phyloP scores from a whole-genome alignment of 92 coral and sea anemone species.

The Parazoanthus atlanticus region DNA sequence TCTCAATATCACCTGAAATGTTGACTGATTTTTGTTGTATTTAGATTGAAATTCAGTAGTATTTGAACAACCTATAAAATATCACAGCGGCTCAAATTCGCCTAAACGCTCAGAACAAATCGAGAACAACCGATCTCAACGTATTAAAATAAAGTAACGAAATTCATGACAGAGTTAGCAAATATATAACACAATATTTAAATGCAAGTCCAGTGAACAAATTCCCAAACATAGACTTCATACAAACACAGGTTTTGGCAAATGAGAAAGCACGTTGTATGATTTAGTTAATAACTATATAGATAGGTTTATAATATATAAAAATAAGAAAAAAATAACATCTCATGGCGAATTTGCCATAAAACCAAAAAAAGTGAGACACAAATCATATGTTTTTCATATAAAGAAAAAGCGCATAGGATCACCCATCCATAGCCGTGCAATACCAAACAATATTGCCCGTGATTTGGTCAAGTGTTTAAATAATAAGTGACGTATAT shows the following conservation, averaged over 20 bases:
- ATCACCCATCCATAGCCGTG: not conserved
- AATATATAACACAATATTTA: not conserved
- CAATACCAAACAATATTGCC: conserved; percentile 12
- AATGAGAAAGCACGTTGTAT: not conserved
- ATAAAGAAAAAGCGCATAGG: not conserved
- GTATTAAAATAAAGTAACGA: not conserved
- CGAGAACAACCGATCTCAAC: not conserved
- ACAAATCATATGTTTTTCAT: not conserved
- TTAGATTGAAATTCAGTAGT: not conserved
- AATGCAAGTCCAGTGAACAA: not conserved
- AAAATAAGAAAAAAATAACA: too few relatives aligned
- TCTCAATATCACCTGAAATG: not conserved
- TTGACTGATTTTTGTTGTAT: not conserved
- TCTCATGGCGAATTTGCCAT: not conserved
- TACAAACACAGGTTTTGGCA: too few relatives aligned
- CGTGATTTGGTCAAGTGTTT: not conserved
- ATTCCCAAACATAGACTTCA: too few relatives aligned
- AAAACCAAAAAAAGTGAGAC: not conserved
- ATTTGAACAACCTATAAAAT: too few relatives aligned
- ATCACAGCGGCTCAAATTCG: too few relatives aligned
- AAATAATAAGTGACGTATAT: not conserved
- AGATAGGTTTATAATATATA: too few relatives aligned
- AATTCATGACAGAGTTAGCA: not conserved
- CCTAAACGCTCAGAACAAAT: too few relatives aligned
- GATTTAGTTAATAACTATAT: too few relatives aligned